These are phyloP conservation scores for Paedocypris sp. DNA, from an alignment of 2,113 vertebrate genomes.

Conservation along the genomic window DNA sequence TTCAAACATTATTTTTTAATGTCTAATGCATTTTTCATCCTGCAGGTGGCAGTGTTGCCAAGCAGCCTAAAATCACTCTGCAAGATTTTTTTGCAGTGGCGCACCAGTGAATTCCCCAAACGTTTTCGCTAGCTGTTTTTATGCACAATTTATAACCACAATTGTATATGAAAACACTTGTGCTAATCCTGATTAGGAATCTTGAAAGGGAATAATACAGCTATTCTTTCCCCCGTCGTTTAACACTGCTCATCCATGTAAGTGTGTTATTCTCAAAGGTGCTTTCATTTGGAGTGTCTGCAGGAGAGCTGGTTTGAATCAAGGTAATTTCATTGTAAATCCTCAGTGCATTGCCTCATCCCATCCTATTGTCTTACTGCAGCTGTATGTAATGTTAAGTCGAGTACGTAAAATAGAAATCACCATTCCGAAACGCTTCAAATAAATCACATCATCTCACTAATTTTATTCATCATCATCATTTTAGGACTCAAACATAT, in stretches of 20 bases:
- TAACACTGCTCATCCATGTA: conserved; percentile 28
- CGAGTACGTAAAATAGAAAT: no score
- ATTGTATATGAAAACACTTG: conserved; percentile 4
- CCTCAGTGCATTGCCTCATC: conserved; percentile 15
- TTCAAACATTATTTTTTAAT: no score
- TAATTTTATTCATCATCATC: no score
- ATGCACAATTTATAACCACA: conserved; percentile 3
- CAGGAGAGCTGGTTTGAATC: conserved; percentile 8
- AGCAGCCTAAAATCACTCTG: background rate
- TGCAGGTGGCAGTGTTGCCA: conserved; percentile 27
- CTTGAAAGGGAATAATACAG: conserved; percentile 2
- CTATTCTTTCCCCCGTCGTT: conserved; percentile 24
- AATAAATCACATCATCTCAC: no score
- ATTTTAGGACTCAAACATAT: no score
- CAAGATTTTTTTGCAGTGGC: background rate
- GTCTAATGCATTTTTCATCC: background rate
- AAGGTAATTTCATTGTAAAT: conserved; percentile 18
- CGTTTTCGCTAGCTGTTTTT: conserved; percentile 15
- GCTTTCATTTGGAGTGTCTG: conserved; percentile 20
- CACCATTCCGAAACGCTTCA: no score
- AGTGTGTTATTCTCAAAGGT: conserved; percentile 32
- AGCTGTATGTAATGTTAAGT: no score
- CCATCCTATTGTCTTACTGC: background rate
- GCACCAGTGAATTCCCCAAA: background rate
- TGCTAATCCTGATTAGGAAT: background rate